A percentile compares a stretch with the other conserved stretches of the same genome.
Evolutionary conservation across 1,140 invertebrate species (phyloP).

Genomic region (Zophobas morio): DNA sequence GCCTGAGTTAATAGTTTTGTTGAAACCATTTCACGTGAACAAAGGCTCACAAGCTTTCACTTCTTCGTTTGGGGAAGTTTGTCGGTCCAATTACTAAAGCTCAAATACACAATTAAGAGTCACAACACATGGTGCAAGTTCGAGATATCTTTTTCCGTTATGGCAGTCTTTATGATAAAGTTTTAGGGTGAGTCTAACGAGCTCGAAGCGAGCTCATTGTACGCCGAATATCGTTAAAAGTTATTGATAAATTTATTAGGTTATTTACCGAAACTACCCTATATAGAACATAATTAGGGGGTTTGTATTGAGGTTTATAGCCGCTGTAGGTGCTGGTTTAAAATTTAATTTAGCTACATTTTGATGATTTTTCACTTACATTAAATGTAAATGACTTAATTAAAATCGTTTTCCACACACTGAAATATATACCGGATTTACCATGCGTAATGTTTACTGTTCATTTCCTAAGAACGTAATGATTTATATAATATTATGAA

Average conservation of each 20-base stretch:
- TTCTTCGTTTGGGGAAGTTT: neutral
- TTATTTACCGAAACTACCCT: conserved; percentile 34
- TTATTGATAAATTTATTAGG: conserved; percentile 42
- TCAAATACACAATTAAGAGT: conserved; percentile 37
- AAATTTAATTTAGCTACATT: conserved; percentile 11
- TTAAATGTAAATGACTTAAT: neutral
- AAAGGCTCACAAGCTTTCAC: conserved; percentile 9
- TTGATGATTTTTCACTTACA: neutral
- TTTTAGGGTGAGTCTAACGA: conserved; percentile 35
- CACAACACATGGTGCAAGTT: conserved; percentile 39
- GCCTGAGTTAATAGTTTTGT: conserved; percentile 37
- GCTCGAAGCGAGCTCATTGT: conserved; percentile 22
- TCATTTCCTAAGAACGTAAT: too few relatives aligned
- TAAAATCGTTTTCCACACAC: too few relatives aligned
- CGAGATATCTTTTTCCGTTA: conserved; percentile 35
- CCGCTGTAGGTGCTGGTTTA: conserved; percentile 9
- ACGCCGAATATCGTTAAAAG: conserved; percentile 31
- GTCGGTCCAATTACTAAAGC: conserved; percentile 25
- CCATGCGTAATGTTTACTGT: too few relatives aligned
- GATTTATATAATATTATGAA: too few relatives aligned
- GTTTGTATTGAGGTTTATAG: conserved; percentile 18
- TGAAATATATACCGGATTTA: too few relatives aligned
- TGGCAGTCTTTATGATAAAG: conserved; percentile 34
- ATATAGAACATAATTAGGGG: conserved; percentile 29
- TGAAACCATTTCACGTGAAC: conserved; percentile 6